phyloP scores from a whole-genome alignment of 2,797 vertebrate genomes.

The Centropyge bicolor region DNA sequence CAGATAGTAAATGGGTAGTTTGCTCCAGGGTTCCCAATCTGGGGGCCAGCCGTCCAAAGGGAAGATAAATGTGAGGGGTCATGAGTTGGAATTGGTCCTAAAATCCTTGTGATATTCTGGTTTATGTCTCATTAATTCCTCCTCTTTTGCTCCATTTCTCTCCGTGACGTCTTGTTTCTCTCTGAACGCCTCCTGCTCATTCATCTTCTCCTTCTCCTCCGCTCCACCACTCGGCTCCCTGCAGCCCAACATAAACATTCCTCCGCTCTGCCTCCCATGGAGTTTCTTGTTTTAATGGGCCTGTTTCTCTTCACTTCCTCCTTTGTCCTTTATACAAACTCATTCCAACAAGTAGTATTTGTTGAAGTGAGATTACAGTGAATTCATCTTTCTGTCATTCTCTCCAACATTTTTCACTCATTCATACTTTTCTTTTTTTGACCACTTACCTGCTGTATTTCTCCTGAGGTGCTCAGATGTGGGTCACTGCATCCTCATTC shows the following conservation, averaged over 20 bases:
- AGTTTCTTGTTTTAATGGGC: not conserved
- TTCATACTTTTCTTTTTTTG: not conserved
- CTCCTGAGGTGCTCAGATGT: not conserved
- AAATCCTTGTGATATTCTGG: not conserved
- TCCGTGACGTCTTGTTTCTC: not conserved
- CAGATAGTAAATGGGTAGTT: not conserved
- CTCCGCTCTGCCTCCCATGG: constrained; percentile 41
- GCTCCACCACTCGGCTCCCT: not conserved
- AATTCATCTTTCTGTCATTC: not conserved
- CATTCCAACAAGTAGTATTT: not conserved
- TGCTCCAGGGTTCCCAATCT: no score
- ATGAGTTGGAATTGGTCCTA: no score
- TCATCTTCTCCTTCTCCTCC: not conserved
- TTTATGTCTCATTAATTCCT: constrained; percentile 13
- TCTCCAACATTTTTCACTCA: not conserved
- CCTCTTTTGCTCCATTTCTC: not conserved
- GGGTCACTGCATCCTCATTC: not conserved
- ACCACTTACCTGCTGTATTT: no score
- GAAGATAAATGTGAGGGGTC: no score
- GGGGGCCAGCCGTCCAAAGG: no score
- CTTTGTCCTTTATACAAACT: not conserved
- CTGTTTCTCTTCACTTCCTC: constrained; percentile 25
- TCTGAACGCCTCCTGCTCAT: constrained; percentile 15
- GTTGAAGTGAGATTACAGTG: not conserved
- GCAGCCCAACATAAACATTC: constrained; percentile 46